Percentiles rank a stretch among this genome's conserved stretches.
Conservation (phyloP, 2,113 vertebrate species). For the Rattus norvegicus region DNA sequence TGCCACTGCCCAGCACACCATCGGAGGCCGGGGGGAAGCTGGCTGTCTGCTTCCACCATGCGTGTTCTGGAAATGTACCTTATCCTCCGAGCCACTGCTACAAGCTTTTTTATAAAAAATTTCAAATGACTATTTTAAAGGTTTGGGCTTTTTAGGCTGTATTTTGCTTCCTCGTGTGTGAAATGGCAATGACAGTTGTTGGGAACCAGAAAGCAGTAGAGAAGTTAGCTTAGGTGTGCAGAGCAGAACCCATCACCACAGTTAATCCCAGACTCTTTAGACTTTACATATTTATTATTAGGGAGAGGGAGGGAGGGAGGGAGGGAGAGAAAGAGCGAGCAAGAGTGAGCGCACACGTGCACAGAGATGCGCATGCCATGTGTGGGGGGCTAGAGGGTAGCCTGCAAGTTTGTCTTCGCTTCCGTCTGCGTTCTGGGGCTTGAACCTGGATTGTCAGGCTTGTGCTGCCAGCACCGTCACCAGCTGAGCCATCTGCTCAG, state of each 20-base stretch:
- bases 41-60: background rate
- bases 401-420: background rate
- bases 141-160: background rate
- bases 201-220: background rate
- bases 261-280: background rate
- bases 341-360: background rate
- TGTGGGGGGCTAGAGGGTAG: background rate
- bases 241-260: background rate
- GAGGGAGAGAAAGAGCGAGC: too few species aligned
- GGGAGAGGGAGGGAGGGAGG: background rate
- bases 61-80: background rate
- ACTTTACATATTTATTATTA: background rate
- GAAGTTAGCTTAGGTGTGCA: background rate
- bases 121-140: background rate
- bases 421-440: background rate
- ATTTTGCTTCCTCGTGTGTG: constrained; percentile 28
- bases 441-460: background rate
- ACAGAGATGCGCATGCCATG: background rate
- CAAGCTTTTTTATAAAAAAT: background rate
- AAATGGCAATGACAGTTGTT: background rate
- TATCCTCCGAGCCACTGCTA: background rate
- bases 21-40: background rate
- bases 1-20: background rate
- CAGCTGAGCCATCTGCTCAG: background rate
- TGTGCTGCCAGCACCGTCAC: background rate